Base-by-base conservation (phyloP, 2,888 invertebrate species). In the Bruchidius siliquastri region DNA sequence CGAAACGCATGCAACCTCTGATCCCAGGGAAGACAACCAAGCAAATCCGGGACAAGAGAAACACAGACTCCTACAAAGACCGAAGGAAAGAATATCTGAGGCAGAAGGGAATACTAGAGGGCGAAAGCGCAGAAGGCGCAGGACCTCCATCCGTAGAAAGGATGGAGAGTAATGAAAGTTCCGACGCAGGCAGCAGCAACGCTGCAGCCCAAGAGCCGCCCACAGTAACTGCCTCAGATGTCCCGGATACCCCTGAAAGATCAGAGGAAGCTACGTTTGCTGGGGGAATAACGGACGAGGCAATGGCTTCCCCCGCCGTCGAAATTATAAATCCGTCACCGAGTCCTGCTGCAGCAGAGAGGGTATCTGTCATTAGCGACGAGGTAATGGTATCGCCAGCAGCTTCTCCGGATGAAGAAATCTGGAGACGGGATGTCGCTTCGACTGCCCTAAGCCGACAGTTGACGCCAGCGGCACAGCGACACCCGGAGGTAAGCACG, bases 41-140 rank as follows among this genome's bases (percentile, higher is more conserved):
- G 20, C 69, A 72, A 49, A 4, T 72, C 0, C 18, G 72, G 0
- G 69, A 73, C 3, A 70, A 66, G 26, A 69, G 72, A 67, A 20
- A n/a, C 13, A 8, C 2, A 0, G n/a, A n/a, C 0, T 0, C 0
- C 0, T 72, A 72, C 22, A 68, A 72, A 32, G 6, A 0, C 0
- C 0, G 4, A 18, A 8, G 72, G 18, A 69, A 68, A 4, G 32
- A 30, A 8, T 69, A 26, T 32, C 13, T 72, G 10, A n/a, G 67
- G 4, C 2, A 8, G 8, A 26, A 26, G 26, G 26, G 26, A 26
- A 26, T 26, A 4, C 26, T 8, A 8, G 26, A 26, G 8, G 26
- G 26, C 8, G 4, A 6, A 21, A 67, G 21, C 67, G 20, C 21
- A 4, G 20, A n/a, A 21, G 4, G 21, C 21, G 21, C n/a, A 2